Evolutionary conservation across 2,888 invertebrate species (phyloP).

Genomic region (Phalera bucephala): DNA sequence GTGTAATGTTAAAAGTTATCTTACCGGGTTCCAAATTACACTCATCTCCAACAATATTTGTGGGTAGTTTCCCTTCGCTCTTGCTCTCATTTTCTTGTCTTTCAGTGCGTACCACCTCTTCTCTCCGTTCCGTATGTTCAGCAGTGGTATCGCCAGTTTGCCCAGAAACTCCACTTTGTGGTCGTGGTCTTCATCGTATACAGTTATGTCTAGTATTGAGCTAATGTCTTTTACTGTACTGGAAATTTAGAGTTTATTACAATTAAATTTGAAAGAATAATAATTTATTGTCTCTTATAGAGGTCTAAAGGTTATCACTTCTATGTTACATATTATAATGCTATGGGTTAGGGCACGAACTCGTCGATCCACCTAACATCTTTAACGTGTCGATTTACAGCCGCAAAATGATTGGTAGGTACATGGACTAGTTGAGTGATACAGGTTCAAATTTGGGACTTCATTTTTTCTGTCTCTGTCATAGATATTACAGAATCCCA

Average conservation of each 20-base stretch:
- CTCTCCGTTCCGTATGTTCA: slow-evolving; percentile 94
- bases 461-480: too few species aligned
- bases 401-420: too few species aligned
- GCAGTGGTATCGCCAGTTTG: slow-evolving; percentile 93
- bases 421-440: too few species aligned
- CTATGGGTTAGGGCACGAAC: too few species aligned
- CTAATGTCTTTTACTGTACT: slow-evolving; percentile 98
- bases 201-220: slow-evolving; percentile 95
- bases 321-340: too few species aligned
- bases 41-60: slow-evolving; percentile 95
- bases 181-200: slow-evolving; percentile 98
- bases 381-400: too few species aligned
- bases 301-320: too few species aligned
- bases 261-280: slow-evolving; percentile 1
- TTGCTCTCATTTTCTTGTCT: slow-evolving; percentile 94
- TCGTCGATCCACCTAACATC: too few species aligned
- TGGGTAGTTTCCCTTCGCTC: slow-evolving; percentile 96
- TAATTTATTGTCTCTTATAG: too few species aligned
- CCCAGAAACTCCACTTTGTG: slow-evolving; percentile 99
- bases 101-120: slow-evolving; percentile 98
- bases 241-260: slow-evolving; percentile 33
- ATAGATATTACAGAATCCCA: too few species aligned
- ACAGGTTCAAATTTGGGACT: too few species aligned
- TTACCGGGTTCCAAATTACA: slow-evolving; percentile 95
- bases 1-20: too few species aligned